Percentiles rank a stretch among this genome's conserved stretches.
Conservation (phyloP, 2,797 vertebrate species). For the Mico argentatus region DNA sequence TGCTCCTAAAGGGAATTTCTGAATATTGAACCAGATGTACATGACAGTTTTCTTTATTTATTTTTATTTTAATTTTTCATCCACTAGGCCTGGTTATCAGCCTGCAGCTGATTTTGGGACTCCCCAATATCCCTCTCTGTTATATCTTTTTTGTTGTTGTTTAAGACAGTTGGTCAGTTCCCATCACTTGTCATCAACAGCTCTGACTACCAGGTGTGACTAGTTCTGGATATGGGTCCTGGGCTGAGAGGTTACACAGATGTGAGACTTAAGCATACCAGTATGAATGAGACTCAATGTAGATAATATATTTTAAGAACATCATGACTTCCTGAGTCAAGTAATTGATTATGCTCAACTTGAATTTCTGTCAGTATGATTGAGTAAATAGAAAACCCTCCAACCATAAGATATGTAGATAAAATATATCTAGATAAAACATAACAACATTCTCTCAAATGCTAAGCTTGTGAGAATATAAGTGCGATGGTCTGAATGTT, state of each 20-base stretch:
- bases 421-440: background rate
- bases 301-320: background rate
- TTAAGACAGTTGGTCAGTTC: background rate
- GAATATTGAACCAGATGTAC: background rate
- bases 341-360: background rate
- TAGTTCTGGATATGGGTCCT: background rate
- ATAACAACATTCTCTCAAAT: background rate
- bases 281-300: background rate
- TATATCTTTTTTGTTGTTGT: background rate
- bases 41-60: background rate
- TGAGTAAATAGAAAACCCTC: background rate
- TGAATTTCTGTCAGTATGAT: background rate
- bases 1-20: background rate
- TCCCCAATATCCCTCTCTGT: background rate
- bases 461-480: background rate
- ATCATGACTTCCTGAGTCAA: background rate
- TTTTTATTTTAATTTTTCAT: background rate
- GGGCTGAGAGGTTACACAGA: background rate
- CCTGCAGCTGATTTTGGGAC: background rate
- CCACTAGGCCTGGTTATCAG: background rate
- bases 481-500: background rate
- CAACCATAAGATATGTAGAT: background rate
- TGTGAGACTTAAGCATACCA: background rate
- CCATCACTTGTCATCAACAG: background rate
- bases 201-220: background rate